phyloP scores from a whole-genome alignment of 2,888 invertebrate genomes.

The Cremastinae sp. region DNA sequence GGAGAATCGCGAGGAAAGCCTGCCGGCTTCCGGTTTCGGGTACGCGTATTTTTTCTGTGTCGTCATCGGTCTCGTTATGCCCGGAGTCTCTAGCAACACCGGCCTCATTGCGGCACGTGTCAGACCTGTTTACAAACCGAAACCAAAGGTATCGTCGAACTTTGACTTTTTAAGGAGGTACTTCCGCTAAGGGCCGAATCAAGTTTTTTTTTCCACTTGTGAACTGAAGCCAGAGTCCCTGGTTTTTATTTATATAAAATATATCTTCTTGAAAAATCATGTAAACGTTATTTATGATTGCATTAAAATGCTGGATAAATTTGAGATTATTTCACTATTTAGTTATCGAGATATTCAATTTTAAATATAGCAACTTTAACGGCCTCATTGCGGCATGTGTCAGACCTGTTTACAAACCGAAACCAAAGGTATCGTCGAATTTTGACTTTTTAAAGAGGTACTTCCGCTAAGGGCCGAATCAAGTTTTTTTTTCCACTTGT shows the following conservation, averaged over 20 bases:
- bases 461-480: too few species aligned
- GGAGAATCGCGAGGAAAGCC: conserved; percentile 35
- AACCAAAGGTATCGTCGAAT: conserved; percentile 71
- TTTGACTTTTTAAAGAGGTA: neutral
- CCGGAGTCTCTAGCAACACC: conserved; percentile 74
- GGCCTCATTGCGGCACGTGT: conserved; percentile 76
- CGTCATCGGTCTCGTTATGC: conserved; percentile 66
- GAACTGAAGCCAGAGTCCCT: too few species aligned
- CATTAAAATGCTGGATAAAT: too few species aligned
- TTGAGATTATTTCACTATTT: too few species aligned
- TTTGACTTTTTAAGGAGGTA: neutral
- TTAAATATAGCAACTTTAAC: conserved; percentile 75
- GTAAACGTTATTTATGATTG: too few species aligned
- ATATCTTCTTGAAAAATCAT: too few species aligned
- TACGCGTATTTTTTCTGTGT: conserved; percentile 1
- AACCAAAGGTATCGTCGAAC: conserved; percentile 71
- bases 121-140: conserved; percentile 71
- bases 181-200: too few species aligned
- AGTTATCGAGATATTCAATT: too few species aligned
- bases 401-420: conserved; percentile 71
- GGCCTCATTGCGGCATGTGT: conserved; percentile 76
- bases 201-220: conserved; percentile 6
- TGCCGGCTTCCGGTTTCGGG: conserved; percentile 12
- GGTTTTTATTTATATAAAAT: too few species aligned
- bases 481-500: conserved; percentile 6